phyloP scores from a whole-genome alignment of 1,140 invertebrate species.

The Lucilia sericata region DNA sequence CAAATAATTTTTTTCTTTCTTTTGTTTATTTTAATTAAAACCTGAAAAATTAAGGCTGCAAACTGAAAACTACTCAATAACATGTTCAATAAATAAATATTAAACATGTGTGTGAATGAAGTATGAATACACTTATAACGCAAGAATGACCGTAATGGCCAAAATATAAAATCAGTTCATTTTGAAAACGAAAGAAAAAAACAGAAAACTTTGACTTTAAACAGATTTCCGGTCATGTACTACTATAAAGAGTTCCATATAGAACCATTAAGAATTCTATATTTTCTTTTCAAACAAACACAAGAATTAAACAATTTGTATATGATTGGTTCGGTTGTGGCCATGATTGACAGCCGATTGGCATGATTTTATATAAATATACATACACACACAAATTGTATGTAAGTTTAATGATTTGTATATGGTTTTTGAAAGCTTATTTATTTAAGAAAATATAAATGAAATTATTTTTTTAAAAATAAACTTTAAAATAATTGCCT shows the following conservation, averaged over 20 bases:
- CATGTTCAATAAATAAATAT: conserved; percentile 26
- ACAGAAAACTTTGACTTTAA: conserved; percentile 56
- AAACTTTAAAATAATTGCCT: not conserved
- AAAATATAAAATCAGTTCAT: too few relatives aligned
- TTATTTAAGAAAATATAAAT: not conserved
- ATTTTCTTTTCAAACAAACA: conserved; percentile 21
- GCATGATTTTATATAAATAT: conserved; percentile 58
- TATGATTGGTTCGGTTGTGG: conserved; percentile 45
- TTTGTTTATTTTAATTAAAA: not conserved
- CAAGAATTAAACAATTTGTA: not conserved
- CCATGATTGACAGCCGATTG: conserved; percentile 67
- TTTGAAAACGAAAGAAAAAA: not conserved
- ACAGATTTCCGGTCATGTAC: conserved; percentile 58
- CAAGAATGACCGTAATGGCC: not conserved
- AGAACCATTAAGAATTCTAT: not conserved
- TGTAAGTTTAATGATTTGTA: not conserved
- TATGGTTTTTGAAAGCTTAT: not conserved
- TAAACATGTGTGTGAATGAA: not conserved
- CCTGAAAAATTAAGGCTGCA: not conserved
- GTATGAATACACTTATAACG: too few relatives aligned
- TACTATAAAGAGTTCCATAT: not conserved
- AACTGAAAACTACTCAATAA: conserved; percentile 1
- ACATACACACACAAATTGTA: not conserved
- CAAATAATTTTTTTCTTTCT: not conserved
- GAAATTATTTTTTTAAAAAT: not conserved